Evolutionary conservation across 2,888 invertebrate genomes (phyloP).

Genomic region (Agrotis ipsilon): DNA sequence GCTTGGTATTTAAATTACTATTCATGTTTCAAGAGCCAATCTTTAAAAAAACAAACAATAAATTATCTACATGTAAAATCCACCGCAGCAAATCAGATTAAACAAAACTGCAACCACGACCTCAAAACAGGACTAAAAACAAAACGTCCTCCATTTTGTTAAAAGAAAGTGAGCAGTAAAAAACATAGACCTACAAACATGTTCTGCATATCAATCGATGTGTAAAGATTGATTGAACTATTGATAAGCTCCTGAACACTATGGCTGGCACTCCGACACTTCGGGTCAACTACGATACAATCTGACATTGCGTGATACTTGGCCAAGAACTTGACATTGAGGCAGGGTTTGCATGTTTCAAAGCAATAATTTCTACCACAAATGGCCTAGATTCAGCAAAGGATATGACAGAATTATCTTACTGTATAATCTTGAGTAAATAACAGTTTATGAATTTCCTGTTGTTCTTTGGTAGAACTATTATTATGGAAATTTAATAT

Average conservation of each 20-base stretch:
- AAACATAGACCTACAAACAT: slow-evolving; percentile 62
- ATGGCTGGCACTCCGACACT: slow-evolving; percentile 66
- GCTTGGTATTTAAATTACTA: slow-evolving; percentile 1
- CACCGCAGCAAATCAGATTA: neutral
- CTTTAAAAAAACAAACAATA: neutral
- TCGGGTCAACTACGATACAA: slow-evolving; percentile 69
- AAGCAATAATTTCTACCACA: slow-evolving; percentile 49
- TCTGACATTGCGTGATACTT: slow-evolving; percentile 68
- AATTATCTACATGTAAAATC: neutral
- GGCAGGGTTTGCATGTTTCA: slow-evolving; percentile 53
- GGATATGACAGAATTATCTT: slow-evolving; percentile 44
- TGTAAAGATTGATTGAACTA: slow-evolving; percentile 72
- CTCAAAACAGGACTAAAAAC: slow-evolving; percentile 43
- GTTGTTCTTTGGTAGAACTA: slow-evolving; percentile 15
- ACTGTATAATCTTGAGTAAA: slow-evolving; percentile 34
- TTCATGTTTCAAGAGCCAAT: neutral
- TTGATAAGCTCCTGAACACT: slow-evolving; percentile 71
- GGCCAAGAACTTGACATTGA: slow-evolving; percentile 65
- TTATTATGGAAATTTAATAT: slow-evolving; percentile 22
- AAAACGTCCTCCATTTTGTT: slow-evolving; percentile 35
- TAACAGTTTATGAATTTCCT: slow-evolving; percentile 27
- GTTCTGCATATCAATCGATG: slow-evolving; percentile 67
- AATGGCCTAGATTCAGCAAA: slow-evolving; percentile 51
- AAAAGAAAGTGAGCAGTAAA: slow-evolving; percentile 66
- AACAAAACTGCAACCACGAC: slow-evolving; percentile 42